phyloP scores from a whole-genome alignment of 2,888 invertebrate species.

The Drosophila acutilabella region DNA sequence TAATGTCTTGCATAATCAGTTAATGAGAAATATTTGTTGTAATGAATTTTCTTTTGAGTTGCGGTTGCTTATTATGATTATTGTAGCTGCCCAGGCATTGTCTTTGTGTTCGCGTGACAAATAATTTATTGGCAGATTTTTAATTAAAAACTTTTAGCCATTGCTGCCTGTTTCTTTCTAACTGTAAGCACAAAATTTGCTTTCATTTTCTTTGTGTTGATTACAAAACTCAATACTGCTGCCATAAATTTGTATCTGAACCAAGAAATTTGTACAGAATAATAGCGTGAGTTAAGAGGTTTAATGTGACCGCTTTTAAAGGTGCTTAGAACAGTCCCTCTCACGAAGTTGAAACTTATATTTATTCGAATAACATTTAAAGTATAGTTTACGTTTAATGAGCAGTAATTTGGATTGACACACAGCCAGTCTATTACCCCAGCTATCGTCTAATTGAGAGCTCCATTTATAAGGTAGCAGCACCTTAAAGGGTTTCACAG shows the following conservation, averaged over 20 bases:
- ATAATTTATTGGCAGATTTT: constrained; percentile 79
- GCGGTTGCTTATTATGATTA: constrained; percentile 55
- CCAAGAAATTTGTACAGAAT: not conserved
- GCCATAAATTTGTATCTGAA: constrained; percentile 57
- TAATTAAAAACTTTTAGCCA: constrained; percentile 68
- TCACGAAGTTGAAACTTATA: too few relatives aligned
- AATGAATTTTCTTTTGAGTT: constrained; percentile 74
- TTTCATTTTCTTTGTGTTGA: constrained; percentile 17
- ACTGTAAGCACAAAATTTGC: not conserved
- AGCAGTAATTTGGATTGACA: not conserved
- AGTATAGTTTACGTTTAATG: too few relatives aligned
- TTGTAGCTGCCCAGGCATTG: constrained; percentile 38
- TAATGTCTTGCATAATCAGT: constrained; percentile 78
- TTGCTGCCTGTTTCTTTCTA: not conserved
- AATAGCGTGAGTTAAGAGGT: not conserved
- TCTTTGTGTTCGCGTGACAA: constrained; percentile 66
- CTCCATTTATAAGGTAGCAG: constrained; percentile 62
- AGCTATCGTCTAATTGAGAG: constrained; percentile 23
- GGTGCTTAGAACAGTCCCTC: not conserved
- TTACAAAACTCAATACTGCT: constrained; percentile 48
- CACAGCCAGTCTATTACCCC: not conserved
- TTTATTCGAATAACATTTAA: too few relatives aligned
- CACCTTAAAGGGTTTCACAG: constrained; percentile 17
- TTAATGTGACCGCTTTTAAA: not conserved
- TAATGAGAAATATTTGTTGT: constrained; percentile 80